Evolutionary conservation across 1,140 invertebrate genomes (phyloP).

Genomic region (Ceratosolen fusciceps): DNA sequence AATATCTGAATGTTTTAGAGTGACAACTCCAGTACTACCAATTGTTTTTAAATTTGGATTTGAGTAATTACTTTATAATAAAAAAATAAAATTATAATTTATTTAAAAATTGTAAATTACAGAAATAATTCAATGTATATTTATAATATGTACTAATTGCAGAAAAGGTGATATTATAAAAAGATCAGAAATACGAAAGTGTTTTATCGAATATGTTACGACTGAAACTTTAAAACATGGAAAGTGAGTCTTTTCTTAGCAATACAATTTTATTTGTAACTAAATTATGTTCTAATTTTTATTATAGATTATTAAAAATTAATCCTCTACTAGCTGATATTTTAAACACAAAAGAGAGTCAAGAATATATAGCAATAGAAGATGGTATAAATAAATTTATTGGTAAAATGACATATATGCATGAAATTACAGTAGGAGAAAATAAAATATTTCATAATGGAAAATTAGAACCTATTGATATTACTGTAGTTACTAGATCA

Average conservation of each 20-base stretch:
- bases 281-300: background rate
- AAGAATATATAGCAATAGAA: constrained; percentile 77
- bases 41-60: constrained; percentile 75
- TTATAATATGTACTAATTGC: constrained; percentile 58
- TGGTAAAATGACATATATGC: constrained; percentile 82
- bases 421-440: constrained; percentile 77
- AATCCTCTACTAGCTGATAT: constrained; percentile 70
- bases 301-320: constrained; percentile 72
- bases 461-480: constrained; percentile 84
- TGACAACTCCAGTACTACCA: constrained; percentile 78
- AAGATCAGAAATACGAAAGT: constrained; percentile 77
- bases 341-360: constrained; percentile 67
- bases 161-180: constrained; percentile 84
- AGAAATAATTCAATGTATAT: constrained; percentile 1
- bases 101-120: background rate
- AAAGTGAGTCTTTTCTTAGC: constrained; percentile 65
- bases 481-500: constrained; percentile 82
- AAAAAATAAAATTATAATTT: constrained; percentile 29
- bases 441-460: constrained; percentile 77
- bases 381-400: constrained; percentile 80
- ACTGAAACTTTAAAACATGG: constrained; percentile 77
- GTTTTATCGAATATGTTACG: constrained; percentile 85
- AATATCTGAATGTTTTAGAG: constrained; percentile 79
- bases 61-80: constrained; percentile 63
- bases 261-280: constrained; percentile 16